Percentiles rank a stretch among this genome's conserved stretches.
phyloP scores from a whole-genome alignment of 2,797 vertebrate genomes.

The Coccyzus lansbergi region DNA sequence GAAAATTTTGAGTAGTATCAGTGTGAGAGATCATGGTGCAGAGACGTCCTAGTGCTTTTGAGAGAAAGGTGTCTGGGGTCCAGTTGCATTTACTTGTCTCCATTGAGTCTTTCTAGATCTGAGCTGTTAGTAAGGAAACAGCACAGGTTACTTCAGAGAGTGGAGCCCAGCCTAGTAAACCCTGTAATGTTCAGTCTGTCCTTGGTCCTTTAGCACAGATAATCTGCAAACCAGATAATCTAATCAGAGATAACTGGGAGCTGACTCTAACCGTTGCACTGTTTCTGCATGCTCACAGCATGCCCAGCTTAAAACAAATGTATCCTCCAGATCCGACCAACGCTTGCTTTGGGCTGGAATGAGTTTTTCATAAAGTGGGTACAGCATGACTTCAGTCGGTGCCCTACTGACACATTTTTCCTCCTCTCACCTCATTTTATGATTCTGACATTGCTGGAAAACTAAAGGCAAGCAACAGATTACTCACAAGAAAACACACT shows the following conservation, averaged over 20 bases:
- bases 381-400: conserved; percentile 16
- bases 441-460: conserved; percentile 26
- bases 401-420: neutral
- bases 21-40: neutral
- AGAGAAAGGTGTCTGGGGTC: neutral
- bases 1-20: neutral
- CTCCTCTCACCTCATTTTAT: neutral
- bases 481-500: conserved; percentile 50
- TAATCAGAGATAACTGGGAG: neutral
- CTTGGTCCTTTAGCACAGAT: neutral
- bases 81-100: neutral
- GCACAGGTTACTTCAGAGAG: neutral
- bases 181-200: neutral
- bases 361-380: conserved; percentile 42
- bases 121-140: neutral
- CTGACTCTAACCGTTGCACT: neutral
- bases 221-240: neutral
- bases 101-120: neutral
- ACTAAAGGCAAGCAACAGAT: conserved; percentile 49
- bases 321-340: conserved; percentile 43
- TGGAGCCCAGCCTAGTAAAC: neutral
- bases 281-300: conserved; percentile 5
- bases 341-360: conserved; percentile 35
- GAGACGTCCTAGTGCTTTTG: neutral
- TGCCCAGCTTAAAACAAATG: conserved; percentile 36